Evolutionary conservation across 2,797 vertebrate species (phyloP), one percentile per base, ranked within the genome.

Genomic region (Nyctalus aviator): DNA sequence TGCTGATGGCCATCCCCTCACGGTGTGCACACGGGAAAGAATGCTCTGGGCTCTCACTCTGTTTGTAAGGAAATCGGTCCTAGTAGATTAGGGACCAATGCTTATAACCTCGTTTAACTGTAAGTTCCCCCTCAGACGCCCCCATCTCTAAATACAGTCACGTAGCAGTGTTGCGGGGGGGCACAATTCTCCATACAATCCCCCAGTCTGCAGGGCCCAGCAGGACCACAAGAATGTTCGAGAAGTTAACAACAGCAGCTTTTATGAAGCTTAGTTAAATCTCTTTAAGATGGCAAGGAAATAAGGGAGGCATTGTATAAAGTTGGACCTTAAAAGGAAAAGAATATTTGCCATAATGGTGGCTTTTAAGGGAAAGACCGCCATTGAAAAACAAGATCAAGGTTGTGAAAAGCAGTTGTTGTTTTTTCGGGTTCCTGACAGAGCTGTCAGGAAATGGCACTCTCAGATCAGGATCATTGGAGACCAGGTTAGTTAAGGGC

Each of bases 391-490:
- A 91, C 27, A 71, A 37, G 41, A 41, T n/a, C 17, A 37, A 3
- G 44, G 23, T 79, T 62, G 5, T 77, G 21, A 55, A 77, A 77
- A 25, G 21, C 23, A 55, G 44, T n/a, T n/a, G n/a, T n/a, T n/a
- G 44, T 79, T 57, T 46, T 25, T 50, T 50, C 1, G 20, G 44
- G 5, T 10, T 71, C 57, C 86, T 92, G 27, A 32, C 23, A 64
- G 41, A 89, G 37, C 66, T 85, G 6, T 64, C 62, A 50, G 71
- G 88, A 73, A 50, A 92, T 62, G 53, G 55, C 79, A 20, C 50
- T 50, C 77, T 94, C 83, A 48, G 44, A n/a, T 81, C 25, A 92
- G 84, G 50, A 41, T 55, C 41, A 18, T 73, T 37, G 32, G 32
- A 37, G 55, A 57, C 7, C 3, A 44, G 17, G 62, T 75, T 35